Conservation (phyloP, 2,888 invertebrate species). For the Ligdia adustata region DNA sequence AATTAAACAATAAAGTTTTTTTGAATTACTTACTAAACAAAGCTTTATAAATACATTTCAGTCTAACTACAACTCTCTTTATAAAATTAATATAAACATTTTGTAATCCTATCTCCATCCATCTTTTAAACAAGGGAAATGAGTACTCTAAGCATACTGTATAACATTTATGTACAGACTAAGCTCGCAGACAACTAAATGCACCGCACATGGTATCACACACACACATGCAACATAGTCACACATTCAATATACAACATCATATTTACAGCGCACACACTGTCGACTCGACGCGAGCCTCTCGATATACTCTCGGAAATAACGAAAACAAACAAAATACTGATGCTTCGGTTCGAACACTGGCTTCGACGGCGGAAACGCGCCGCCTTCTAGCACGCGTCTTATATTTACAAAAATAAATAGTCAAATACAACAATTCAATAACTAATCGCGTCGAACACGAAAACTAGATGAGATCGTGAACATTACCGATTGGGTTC, state of each 20-base stretch:
- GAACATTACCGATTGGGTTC: conserved; percentile 9
- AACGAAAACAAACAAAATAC: conserved; percentile 48
- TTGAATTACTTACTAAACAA: conserved; percentile 28
- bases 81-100: conserved; percentile 28
- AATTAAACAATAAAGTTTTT: conserved; percentile 27
- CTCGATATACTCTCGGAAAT: conserved; percentile 34
- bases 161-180: conserved; percentile 74
- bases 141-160: conserved; percentile 64
- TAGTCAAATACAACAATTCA: conserved; percentile 28
- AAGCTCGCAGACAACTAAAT: conserved; percentile 66
- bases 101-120: conserved; percentile 43
- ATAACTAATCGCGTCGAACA: conserved; percentile 22
- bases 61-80: conserved; percentile 29
- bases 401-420: conserved; percentile 33
- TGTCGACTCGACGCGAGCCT: conserved; percentile 23
- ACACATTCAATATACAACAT: conserved; percentile 48
- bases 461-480: conserved; percentile 29
- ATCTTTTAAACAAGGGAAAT: conserved; percentile 55
- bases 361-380: conserved; percentile 15
- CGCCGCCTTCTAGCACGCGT: conserved; percentile 5
- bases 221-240: conserved; percentile 47
- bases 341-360: conserved; percentile 37
- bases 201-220: conserved; percentile 54
- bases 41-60: conserved; percentile 26
- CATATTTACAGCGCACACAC: conserved; percentile 47